A percentile compares a stretch with the other conserved stretches of the same genome.
Evolutionary conservation across 2,888 invertebrate species (phyloP).

Genomic region (Polylopha cassiicola): DNA sequence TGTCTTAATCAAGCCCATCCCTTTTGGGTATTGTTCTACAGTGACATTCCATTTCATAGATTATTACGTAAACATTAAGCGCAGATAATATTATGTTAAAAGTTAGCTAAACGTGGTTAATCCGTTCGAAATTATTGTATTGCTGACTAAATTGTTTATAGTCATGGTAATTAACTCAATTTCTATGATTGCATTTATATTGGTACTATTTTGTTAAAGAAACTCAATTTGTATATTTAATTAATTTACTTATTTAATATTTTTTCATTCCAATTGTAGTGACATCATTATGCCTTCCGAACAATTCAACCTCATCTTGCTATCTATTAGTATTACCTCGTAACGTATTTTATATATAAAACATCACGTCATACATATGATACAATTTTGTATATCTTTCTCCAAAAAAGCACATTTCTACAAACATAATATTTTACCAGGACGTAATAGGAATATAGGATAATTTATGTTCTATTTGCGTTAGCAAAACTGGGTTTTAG

Average conservation of each 20-base stretch:
- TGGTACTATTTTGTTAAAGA: no score
- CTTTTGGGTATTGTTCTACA: constrained; percentile 26
- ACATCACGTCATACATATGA: no score
- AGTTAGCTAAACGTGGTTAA: constrained; percentile 15
- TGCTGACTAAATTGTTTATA: constrained; percentile 21
- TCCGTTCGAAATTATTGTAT: constrained; percentile 11
- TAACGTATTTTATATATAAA: no score
- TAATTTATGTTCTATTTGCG: constrained; percentile 37
- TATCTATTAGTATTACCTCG: no score
- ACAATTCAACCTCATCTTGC: no score
- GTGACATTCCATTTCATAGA: constrained; percentile 22
- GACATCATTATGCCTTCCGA: no score
- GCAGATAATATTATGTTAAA: constrained; percentile 11
- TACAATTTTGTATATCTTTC: no score
- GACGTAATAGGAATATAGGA: constrained; percentile 17
- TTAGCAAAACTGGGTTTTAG: constrained; percentile 28
- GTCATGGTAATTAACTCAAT: constrained; percentile 31
- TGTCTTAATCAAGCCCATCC: constrained; percentile 32
- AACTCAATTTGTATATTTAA: no score
- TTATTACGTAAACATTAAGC: constrained; percentile 17
- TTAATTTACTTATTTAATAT: no score
- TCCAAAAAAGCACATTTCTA: no score
- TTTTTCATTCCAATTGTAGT: no score
- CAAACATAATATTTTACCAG: constrained; percentile 23
- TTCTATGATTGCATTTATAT: no score